Evolutionary conservation across 2,113 vertebrate genomes (phyloP).

Genomic region (Neolamprologus hecqui): DNA sequence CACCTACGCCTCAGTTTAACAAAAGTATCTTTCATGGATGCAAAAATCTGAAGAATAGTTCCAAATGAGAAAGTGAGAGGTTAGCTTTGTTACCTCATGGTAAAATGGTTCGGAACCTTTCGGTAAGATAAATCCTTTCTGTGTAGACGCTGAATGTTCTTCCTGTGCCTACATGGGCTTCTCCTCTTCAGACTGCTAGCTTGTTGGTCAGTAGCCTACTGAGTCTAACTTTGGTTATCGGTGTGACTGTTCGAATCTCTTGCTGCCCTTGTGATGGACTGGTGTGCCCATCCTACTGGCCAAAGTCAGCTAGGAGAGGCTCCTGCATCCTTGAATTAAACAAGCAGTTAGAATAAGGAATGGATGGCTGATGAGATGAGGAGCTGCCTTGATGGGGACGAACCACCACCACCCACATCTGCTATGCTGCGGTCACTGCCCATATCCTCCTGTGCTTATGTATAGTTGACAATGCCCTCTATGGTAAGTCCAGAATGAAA

Average conservation of each 20-base stretch:
- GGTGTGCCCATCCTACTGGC: not conserved
- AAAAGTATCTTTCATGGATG: not conserved
- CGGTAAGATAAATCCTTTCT: not conserved
- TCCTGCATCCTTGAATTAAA: not conserved
- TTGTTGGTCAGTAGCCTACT: not conserved
- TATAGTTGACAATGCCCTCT: not conserved
- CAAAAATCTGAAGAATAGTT: not conserved
- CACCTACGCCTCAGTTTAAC: fast-evolving
- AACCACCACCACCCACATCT: not conserved
- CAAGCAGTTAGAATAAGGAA: not conserved
- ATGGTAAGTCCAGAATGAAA: not conserved
- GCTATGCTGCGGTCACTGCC: not conserved
- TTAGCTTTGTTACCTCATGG: not conserved
- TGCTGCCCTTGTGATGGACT: not conserved
- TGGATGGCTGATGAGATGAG: not conserved
- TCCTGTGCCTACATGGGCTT: not conserved
- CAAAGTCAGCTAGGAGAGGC: not conserved
- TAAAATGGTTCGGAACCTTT: not conserved
- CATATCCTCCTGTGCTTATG: not conserved
- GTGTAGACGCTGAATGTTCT: not conserved
- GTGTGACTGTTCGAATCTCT: not conserved
- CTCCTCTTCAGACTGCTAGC: not conserved
- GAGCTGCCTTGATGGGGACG: not conserved
- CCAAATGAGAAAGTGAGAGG: fast-evolving
- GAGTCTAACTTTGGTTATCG: not conserved